Percentiles rank a stretch among this genome's conserved stretches.
Conservation (phyloP, 2,888 invertebrate genomes). For the Synergus itoensis region DNA sequence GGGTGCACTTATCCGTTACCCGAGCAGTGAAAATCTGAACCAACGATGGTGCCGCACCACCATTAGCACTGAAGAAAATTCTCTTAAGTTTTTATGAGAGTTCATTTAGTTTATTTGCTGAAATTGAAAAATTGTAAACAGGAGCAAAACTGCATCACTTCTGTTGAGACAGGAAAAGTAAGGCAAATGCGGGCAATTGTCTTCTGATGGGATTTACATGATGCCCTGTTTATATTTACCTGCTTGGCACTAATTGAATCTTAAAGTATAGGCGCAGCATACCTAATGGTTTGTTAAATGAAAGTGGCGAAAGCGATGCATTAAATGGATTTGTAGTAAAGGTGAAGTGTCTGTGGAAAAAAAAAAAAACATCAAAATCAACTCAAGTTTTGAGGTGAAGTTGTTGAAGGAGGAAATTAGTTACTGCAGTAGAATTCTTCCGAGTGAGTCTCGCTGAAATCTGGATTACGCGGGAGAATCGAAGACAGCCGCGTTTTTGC, state of each 20-base stretch:
- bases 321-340: background rate
- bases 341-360: background rate
- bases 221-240: background rate
- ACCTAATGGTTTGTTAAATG: background rate
- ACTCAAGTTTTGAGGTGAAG: background rate
- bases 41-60: background rate
- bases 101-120: background rate
- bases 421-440: background rate
- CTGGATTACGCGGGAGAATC: conserved; percentile 75
- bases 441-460: conserved; percentile 61
- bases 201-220: background rate
- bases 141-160: background rate
- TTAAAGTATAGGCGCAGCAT: background rate
- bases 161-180: background rate
- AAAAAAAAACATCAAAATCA: background rate
- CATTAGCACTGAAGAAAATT: background rate
- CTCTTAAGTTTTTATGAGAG: background rate
- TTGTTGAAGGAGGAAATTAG: background rate
- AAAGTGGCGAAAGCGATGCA: background rate
- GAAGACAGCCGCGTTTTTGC: conserved; percentile 74
- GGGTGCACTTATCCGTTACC: background rate
- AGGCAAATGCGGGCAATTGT: background rate
- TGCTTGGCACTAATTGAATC: background rate
- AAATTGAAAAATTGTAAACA: background rate
- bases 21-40: background rate